Conservation (phyloP, 2,888 invertebrate species). For the Cerceris ruficornis region DNA sequence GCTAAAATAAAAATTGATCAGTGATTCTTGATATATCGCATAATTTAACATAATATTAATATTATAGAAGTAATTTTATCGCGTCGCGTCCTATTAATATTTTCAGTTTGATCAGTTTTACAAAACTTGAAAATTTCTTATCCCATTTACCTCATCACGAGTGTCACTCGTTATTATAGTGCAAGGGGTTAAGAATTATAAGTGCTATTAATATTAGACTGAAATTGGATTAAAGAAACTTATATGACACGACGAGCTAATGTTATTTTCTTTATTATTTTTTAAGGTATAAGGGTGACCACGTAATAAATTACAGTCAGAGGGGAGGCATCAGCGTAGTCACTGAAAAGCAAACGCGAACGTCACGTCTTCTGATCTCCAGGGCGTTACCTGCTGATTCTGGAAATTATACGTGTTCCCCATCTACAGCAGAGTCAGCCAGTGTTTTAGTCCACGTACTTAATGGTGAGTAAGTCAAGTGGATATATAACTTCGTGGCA, state of each 20-base stretch:
- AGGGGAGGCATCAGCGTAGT: slow-evolving; percentile 84
- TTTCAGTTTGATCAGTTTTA: too few species aligned
- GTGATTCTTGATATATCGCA: too few species aligned
- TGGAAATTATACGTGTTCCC: slow-evolving; percentile 87
- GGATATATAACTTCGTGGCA: slow-evolving; percentile 19
- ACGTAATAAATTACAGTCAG: slow-evolving; percentile 84
- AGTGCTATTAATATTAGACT: too few species aligned
- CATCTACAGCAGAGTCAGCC: slow-evolving; percentile 87
- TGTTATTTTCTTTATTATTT: slow-evolving; percentile 1
- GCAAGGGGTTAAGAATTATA: too few species aligned
- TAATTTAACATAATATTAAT: too few species aligned
- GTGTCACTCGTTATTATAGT: too few species aligned
- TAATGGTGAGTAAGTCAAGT: slow-evolving; percentile 85
- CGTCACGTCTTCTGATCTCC: slow-evolving; percentile 83
- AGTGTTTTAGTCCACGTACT: slow-evolving; percentile 92
- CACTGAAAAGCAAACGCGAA: slow-evolving; percentile 83
- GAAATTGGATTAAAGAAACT: too few species aligned
- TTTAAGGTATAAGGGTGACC: slow-evolving; percentile 84
- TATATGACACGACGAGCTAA: neutral
- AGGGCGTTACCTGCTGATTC: slow-evolving; percentile 85
- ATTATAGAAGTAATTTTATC: too few species aligned
- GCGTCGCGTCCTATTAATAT: too few species aligned
- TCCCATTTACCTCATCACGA: too few species aligned
- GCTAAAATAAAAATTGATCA: too few species aligned
- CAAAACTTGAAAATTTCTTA: too few species aligned